Evolutionary conservation across 1,140 invertebrate species (phyloP).

Genomic region (Atopsyche davidsoni): DNA sequence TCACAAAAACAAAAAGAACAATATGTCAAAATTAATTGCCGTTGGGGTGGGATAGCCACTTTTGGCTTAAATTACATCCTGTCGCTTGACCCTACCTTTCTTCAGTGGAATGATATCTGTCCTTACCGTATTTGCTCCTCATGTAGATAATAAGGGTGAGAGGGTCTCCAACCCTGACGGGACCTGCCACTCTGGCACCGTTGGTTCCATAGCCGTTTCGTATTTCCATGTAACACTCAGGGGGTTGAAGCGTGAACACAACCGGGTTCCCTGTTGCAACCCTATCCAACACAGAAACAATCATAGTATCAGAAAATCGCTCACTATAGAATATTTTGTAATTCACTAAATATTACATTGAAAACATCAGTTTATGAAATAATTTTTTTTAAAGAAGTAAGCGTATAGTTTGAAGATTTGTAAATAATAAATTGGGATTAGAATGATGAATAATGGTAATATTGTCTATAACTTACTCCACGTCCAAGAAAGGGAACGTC

Average conservation of each 20-base stretch:
- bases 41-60: background rate
- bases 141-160: conserved; percentile 90
- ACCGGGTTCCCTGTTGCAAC: conserved; percentile 89
- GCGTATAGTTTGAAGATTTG: too few relatives aligned
- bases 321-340: too few relatives aligned
- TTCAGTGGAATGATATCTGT: too few relatives aligned
- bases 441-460: background rate
- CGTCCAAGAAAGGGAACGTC: conserved; percentile 88
- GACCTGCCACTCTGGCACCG: conserved; percentile 76
- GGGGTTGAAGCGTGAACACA: conserved; percentile 87
- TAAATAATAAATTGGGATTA: too few relatives aligned
- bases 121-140: conserved; percentile 83
- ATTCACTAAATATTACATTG: too few relatives aligned
- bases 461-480: conserved; percentile 70
- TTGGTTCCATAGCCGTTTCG: conserved; percentile 79
- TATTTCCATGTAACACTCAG: conserved; percentile 94
- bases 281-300: conserved; percentile 57
- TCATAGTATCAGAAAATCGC: too few relatives aligned
- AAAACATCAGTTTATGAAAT: too few relatives aligned
- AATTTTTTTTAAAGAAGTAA: too few relatives aligned
- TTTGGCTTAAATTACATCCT: conserved; percentile 31
- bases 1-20: background rate
- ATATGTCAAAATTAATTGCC: background rate
- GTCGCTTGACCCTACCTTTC: conserved; percentile 33
- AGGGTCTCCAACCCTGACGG: conserved; percentile 86